Base-by-base conservation (phyloP, 2,888 invertebrate genomes). In the Cremastinae sp. region DNA sequence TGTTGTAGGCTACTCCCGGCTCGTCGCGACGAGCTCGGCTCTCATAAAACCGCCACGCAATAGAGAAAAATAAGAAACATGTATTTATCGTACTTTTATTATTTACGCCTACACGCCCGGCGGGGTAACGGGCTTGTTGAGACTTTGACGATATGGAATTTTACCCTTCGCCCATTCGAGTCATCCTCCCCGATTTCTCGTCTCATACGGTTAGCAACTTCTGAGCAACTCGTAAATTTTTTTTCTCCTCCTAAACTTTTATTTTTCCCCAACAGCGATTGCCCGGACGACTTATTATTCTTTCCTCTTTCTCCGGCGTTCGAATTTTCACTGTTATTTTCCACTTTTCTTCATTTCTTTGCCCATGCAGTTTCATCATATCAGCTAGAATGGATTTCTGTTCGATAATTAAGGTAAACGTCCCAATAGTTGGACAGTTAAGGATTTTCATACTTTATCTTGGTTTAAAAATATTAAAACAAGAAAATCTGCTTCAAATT, bases 21-120 rank as follows among this genome's bases (percentile, higher is more conserved):
- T 14, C 28, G 28, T 14, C 20, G 8, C 38, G 20, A 5, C 9
- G 18, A 14, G 47, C 49, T 54, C 12, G 59, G 38, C n/a, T 49
- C 61, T 18, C 54, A 75, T 61, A 66, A 75, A 75, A 65, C 54
- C 65, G 20, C 61, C 62, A 43, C 45, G 28, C 53, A 10, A 36
- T 20, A 18, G 28, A 43, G 18, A 8, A 18, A 12, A 64, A 22
- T 45, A 64, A 14, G 20, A 16, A 59, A 58, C 18, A 10, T 54
- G 3, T 43, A 65, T 65, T 65, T 65, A 54, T 65, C 28, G 38
- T 54, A 54, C n/a, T 54, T 43, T 22, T 43, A 65, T 72, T 72
- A 64, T 64, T 64, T 64, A 72, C 71, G 71, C 56, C 56, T 58
- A 38, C 56, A 49, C 41, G 9, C 7, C 20, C 16, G 36, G 51